A percentile compares a stretch with the other conserved stretches of the same genome.
These are phyloP conservation scores for roundworm (Caenorhabditis elegans) DNA, from an alignment of 1,140 invertebrate genomes.

Conservation along the genomic window WBcel235 BX284606.5:3974001-3974500, in stretches of 20 bases:
- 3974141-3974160: constrained; percentile 22
- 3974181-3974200: background rate
- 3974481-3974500: constrained; percentile 27
- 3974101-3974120: background rate
- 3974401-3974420: constrained; percentile 27
- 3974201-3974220: background rate
- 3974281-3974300: background rate
- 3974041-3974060: constrained; percentile 30
- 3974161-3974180: constrained; percentile 3
- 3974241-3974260: background rate
- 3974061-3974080: background rate
- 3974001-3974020: constrained; percentile 10
- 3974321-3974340: constrained; percentile 25
- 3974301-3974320: constrained; percentile 29
- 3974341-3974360: constrained; percentile 32
- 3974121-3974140: constrained; percentile 11
- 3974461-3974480: background rate
- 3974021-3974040: constrained; percentile 8
- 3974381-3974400: background rate
- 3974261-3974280: constrained; percentile 7
- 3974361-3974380: background rate
- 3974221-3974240: background rate
- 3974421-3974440: constrained; percentile 23
- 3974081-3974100: constrained; percentile 23
- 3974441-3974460: background rate